Evolutionary conservation across 2,113 vertebrate genomes (phyloP), one percentile per base, ranked within the genome.

Genomic region (Euleptes europaea): DNA sequence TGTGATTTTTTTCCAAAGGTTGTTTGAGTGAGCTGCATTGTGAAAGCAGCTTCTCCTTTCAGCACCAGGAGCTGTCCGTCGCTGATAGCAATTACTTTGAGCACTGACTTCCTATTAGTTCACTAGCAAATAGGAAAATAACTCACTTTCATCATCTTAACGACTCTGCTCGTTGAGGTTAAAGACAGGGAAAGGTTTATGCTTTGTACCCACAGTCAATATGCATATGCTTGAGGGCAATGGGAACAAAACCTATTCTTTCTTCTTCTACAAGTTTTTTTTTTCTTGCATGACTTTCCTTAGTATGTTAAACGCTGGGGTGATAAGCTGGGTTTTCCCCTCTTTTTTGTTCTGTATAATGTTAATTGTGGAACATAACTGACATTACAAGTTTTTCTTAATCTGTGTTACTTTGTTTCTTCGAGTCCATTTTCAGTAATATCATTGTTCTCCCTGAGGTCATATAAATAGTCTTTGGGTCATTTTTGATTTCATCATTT

Each of bases 11-110:
- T 26, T 51, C 35, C 88, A 72, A 91, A 84, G 91, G 90, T 91
- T 86, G 90, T 87, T 81, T 82, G 90, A 92, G 91, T 35, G 92
- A 88, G 93, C 93, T 80, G 40, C 28, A 84, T 80, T 88, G 92
- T 89, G 93, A 87, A 79, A 70, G 57, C 35, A 51, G 70, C 86
- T 82, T 65, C 84, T 63, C 88, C 74, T 84, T 97, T 97, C 97
- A 98, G 97, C 97, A 98, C 97, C 93, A 78, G 97, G 97, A 97
- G 94, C 97, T 98, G 97, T 97, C 97, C 96, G 86, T 84, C 28
- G 83, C 94, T 70, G 92, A 86, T 80, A 76, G 88, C 94, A 80
- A 78, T 89, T 92, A 40, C 89, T 3, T 80, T 85, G 86, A 74
- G 91, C 90, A 42, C 80, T 7, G 88, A 80, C 90, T 88, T 90